These are phyloP conservation scores for Ferdinandea cuprea DNA, from an alignment of 2,888 invertebrate species.

Conservation along the genomic window DNA sequence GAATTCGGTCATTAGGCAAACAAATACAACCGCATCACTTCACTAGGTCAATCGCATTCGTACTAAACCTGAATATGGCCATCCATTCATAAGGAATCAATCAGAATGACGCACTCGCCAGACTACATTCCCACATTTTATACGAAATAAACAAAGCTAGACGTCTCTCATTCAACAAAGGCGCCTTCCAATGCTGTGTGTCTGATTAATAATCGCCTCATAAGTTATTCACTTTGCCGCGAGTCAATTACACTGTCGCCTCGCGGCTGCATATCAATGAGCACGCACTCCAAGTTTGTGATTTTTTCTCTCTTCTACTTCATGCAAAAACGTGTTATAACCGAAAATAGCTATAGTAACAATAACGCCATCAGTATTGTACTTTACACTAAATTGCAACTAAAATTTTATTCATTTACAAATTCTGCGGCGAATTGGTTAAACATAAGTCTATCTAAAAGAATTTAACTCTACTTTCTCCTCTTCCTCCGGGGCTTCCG, in stretches of 20 bases:
- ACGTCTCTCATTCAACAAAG: slow-evolving; percentile 51
- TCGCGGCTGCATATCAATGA: slow-evolving; percentile 52
- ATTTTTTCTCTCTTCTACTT: background rate
- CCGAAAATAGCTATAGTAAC: slow-evolving; percentile 5
- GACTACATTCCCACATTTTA: slow-evolving; percentile 11
- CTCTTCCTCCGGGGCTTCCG: slow-evolving; percentile 80
- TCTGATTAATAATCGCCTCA: slow-evolving; percentile 59
- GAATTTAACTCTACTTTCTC: slow-evolving; percentile 77
- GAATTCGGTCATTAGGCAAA: no score
- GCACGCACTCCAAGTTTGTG: slow-evolving; percentile 58
- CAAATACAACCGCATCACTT: background rate
- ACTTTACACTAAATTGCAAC: slow-evolving; percentile 57
- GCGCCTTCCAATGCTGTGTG: slow-evolving; percentile 52
- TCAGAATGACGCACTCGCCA: slow-evolving; percentile 20
- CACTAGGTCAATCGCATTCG: background rate
- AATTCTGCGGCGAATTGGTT: slow-evolving; percentile 31
- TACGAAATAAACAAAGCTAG: slow-evolving; percentile 17
- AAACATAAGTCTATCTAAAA: background rate
- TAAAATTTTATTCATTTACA: slow-evolving; percentile 62
- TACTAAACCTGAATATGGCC: slow-evolving; percentile 11
- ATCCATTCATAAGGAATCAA: slow-evolving; percentile 21
- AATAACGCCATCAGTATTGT: background rate
- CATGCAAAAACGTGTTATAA: background rate
- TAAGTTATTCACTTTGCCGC: slow-evolving; percentile 52
- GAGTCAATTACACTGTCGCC: slow-evolving; percentile 58